Percentiles rank a stretch among this genome's conserved stretches.
These are phyloP conservation scores for Creontiades dilutus DNA, from an alignment of 2,888 invertebrate genomes.

Conservation along the genomic window DNA sequence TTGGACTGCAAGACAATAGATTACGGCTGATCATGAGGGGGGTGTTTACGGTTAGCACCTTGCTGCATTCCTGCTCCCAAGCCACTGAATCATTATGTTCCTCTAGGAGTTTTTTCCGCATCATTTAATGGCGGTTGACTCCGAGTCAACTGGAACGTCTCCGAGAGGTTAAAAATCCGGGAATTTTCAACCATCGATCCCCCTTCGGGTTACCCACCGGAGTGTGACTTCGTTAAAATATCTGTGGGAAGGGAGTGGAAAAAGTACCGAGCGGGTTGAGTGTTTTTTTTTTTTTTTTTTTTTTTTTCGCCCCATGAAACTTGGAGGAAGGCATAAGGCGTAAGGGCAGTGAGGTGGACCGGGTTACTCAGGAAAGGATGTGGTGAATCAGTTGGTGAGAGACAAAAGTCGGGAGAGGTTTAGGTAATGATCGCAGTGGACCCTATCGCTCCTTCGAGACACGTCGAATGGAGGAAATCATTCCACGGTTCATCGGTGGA, in stretches of 20 bases:
- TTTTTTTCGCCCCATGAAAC: not conserved
- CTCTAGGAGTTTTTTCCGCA: conserved; percentile 1
- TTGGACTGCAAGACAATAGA: not conserved
- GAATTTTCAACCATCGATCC: conserved; percentile 39
- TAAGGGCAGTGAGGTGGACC: conserved; percentile 1
- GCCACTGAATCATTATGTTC: conserved; percentile 2
- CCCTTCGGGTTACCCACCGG: not conserved
- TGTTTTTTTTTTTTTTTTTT: conserved; percentile 63
- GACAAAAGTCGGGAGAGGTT: conserved; percentile 58
- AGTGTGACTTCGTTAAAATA: conserved; percentile 70
- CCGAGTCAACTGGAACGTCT: conserved; percentile 60
- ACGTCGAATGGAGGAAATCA: conserved; percentile 68
- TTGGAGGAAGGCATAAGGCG: conserved; percentile 29
- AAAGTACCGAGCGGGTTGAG: conserved; percentile 57
- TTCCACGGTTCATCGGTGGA: conserved; percentile 71
- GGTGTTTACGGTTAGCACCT: not conserved
- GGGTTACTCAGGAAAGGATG: conserved; percentile 52
- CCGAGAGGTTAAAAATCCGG: conserved; percentile 47
- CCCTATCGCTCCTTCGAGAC: conserved; percentile 19
- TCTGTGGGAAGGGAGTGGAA: conserved; percentile 61
- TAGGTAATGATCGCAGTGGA: conserved; percentile 67
- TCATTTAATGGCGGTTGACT: conserved; percentile 41
- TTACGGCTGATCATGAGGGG: not conserved
- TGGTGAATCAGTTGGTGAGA: conserved; percentile 59
- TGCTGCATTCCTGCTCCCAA: conserved; percentile 7